phyloP scores from a whole-genome alignment of 2,888 invertebrate species.

The Acanthosepion pharaonis region DNA sequence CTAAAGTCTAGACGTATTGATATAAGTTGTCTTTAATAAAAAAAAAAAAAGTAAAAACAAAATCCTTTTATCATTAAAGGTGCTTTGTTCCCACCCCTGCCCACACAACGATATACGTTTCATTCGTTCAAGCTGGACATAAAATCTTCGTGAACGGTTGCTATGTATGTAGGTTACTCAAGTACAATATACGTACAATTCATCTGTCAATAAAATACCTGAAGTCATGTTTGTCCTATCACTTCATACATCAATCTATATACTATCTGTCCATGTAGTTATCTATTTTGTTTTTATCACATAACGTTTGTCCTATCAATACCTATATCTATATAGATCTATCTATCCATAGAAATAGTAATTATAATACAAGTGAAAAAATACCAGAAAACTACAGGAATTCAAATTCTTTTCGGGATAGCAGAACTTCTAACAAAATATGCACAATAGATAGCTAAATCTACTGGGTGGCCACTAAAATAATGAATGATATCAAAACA shows the following conservation, averaged over 20 bases:
- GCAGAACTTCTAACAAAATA: no score
- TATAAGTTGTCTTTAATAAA: constrained; percentile 33
- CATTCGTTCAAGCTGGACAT: neutral
- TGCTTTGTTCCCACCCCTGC: neutral
- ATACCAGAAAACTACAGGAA: no score
- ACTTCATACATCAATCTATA: neutral
- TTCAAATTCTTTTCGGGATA: no score
- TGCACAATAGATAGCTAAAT: no score
- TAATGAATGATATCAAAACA: no score
- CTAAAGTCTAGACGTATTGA: constrained; percentile 23
- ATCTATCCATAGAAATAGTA: no score
- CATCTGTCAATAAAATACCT: neutral
- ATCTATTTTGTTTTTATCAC: no score
- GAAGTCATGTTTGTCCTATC: neutral
- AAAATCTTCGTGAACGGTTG: neutral
- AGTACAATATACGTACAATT: neutral
- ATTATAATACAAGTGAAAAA: no score
- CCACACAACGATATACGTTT: neutral
- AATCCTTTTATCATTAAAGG: constrained; percentile 9
- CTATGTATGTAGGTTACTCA: neutral
- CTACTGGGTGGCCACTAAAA: no score
- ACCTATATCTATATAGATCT: no score
- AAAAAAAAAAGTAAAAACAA: neutral
- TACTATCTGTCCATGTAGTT: no score
- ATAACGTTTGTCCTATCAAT: no score